Evolutionary conservation across 30 jellyfish, hydroid and myxozoan genomes (phyloP).

Genomic region (Morbakka virulenta): DNA sequence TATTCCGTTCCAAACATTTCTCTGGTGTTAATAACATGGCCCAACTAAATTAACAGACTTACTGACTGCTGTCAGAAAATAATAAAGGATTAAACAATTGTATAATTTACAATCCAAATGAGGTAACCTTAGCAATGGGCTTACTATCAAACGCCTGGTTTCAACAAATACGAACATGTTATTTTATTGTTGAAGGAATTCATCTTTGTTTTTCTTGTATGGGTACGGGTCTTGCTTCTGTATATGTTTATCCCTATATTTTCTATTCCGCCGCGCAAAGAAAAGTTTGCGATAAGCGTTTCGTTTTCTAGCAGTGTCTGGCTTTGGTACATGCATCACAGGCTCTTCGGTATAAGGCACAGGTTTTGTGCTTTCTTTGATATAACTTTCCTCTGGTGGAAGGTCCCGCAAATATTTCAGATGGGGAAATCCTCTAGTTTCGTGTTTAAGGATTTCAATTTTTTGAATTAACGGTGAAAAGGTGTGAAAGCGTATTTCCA

Average conservation of each 20-base stretch:
- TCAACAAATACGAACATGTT: no score
- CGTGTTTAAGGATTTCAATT: conserved; percentile 92
- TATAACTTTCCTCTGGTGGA: conserved; percentile 83
- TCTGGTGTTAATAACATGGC: no score
- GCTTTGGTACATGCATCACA: conserved; percentile 18
- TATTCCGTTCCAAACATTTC: no score
- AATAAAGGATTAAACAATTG: no score
- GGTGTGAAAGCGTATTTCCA: conserved; percentile 76
- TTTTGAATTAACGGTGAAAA: conserved; percentile 88
- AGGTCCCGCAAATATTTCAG: conserved; percentile 69
- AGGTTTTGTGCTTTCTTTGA: conserved; percentile 81
- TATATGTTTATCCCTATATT: neutral
- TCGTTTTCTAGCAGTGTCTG: conserved; percentile 1
- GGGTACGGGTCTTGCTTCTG: no score
- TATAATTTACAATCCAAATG: no score
- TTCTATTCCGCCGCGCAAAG: neutral
- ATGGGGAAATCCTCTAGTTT: conserved; percentile 65
- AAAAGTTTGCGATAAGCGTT: neutral
- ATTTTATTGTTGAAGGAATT: no score
- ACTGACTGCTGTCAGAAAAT: no score
- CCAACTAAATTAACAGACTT: no score
- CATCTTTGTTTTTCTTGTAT: no score
- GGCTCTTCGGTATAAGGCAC: conserved; percentile 91
- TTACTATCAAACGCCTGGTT: no score
- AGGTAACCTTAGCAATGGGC: no score